Percentiles rank a stretch among this genome's conserved stretches.
phyloP scores from a whole-genome alignment of 2,797 vertebrate genomes.

The Sebastolobus altivelis region DNA sequence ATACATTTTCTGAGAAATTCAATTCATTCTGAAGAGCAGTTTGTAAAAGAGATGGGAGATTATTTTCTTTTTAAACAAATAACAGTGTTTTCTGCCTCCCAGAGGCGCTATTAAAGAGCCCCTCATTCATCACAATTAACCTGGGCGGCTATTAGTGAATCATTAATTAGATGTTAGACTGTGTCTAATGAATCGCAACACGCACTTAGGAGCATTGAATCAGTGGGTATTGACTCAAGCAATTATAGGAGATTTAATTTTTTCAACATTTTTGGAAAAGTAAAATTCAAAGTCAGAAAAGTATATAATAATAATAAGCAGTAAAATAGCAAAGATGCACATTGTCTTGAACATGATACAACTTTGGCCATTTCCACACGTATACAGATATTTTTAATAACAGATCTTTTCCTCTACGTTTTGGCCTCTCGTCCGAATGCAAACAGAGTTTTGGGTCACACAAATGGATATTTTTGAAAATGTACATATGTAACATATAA shows the following conservation, averaged over 20 bases:
- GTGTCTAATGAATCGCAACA: conserved; percentile 69
- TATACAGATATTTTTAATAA: too few species aligned
- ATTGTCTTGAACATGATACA: not conserved
- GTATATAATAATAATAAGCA: not conserved
- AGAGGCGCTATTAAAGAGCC: conserved; percentile 54
- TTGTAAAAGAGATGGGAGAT: conserved; percentile 40
- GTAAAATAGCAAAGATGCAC: not conserved
- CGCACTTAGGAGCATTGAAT: conserved; percentile 52
- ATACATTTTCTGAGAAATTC: conserved; percentile 36
- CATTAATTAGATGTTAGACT: conserved; percentile 72
- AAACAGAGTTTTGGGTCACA: too few species aligned
- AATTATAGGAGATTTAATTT: conserved; percentile 34
- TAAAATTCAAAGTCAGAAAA: not conserved
- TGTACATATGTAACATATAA: too few species aligned
- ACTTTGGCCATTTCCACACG: accelerated
- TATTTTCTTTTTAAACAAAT: conserved; percentile 55
- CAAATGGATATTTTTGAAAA: too few species aligned
- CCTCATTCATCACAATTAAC: conserved; percentile 80
- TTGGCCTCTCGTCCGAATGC: too few species aligned
- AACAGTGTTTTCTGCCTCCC: conserved; percentile 52
- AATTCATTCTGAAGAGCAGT: conserved; percentile 32
- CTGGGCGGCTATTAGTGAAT: conserved; percentile 60
- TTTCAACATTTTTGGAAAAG: not conserved
- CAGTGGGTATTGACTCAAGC: conserved; percentile 52
- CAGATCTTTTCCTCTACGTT: too few species aligned